phyloP scores from a whole-genome alignment of 37 sponge, comb jelly and placozoan genomes.

The Chondrilla cf. caribensis region DNA sequence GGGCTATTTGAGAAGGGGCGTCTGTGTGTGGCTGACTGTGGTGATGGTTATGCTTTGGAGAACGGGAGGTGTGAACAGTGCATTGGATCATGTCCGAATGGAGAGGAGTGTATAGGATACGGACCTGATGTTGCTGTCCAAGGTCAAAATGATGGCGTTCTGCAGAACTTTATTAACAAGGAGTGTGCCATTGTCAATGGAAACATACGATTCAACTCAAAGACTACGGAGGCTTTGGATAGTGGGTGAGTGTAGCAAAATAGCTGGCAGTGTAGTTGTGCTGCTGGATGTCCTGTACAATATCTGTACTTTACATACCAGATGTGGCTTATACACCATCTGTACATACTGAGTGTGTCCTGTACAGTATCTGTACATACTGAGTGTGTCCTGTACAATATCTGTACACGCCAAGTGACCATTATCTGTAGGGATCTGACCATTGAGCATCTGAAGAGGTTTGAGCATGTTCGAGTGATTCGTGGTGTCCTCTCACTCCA shows the following conservation, averaged over 20 bases:
- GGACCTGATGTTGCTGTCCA: background rate
- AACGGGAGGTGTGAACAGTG: background rate
- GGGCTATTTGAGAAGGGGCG: background rate
- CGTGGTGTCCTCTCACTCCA: background rate
- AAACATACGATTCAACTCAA: conserved; percentile 1
- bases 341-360: too few relatives aligned
- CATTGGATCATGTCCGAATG: background rate
- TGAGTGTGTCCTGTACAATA: too few relatives aligned
- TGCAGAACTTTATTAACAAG: background rate
- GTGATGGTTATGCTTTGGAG: background rate
- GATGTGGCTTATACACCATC: too few relatives aligned
- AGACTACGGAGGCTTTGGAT: background rate
- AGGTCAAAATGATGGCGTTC: background rate
- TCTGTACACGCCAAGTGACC: too few relatives aligned
- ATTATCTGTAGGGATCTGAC: background rate
- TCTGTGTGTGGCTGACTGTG: conserved; percentile 5
- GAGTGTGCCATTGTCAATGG: conserved; percentile 18
- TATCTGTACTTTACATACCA: too few relatives aligned
- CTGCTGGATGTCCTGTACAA: too few relatives aligned
- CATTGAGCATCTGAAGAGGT: background rate
- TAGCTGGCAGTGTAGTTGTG: too few relatives aligned
- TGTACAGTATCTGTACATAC: too few relatives aligned
- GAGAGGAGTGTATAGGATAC: conserved; percentile 14
- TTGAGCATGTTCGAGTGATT: background rate
- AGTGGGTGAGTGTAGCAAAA: too few relatives aligned